Conservation (phyloP, 1,140 invertebrate genomes). For the Marisa cornuarietis region DNA sequence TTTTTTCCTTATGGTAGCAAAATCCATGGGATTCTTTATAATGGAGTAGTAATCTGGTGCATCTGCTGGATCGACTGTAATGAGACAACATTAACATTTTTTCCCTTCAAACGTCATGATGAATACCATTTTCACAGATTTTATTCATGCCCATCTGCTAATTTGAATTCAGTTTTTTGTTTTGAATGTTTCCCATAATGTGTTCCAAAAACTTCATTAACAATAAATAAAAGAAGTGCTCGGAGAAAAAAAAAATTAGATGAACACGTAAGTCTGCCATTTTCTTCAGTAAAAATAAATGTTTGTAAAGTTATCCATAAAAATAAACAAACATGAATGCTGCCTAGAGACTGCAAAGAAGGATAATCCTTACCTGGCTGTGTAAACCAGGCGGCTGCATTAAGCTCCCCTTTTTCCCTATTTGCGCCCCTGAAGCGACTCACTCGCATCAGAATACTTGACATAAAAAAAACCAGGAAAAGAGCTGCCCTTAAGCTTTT, state of each 20-base stretch:
- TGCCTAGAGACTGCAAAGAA: neutral
- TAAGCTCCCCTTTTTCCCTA: slow-evolving; percentile 61
- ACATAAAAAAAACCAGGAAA: neutral
- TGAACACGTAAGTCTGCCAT: too few relatives aligned
- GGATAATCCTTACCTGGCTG: slow-evolving; percentile 54
- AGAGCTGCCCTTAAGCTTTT: neutral
- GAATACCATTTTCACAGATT: too few relatives aligned
- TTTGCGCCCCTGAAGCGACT: slow-evolving; percentile 57
- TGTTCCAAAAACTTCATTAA: too few relatives aligned
- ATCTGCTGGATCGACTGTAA: slow-evolving; percentile 61
- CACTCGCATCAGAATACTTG: slow-evolving; percentile 61
- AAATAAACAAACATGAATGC: neutral
- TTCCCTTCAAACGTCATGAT: neutral
- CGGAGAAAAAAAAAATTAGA: too few relatives aligned
- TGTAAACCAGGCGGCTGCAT: slow-evolving; percentile 65
- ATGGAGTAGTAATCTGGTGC: slow-evolving; percentile 64
- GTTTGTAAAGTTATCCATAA: too few relatives aligned
- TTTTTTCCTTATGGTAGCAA: slow-evolving; percentile 62
- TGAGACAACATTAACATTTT: slow-evolving; percentile 8
- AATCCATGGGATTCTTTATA: slow-evolving; percentile 63
- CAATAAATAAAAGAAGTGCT: too few relatives aligned
- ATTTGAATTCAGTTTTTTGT: too few relatives aligned
- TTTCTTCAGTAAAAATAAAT: too few relatives aligned
- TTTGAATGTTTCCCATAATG: too few relatives aligned
- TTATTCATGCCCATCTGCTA: too few relatives aligned